Percentiles rank a stretch among this genome's conserved stretches.
Conservation (phyloP, 2,888 invertebrate genomes). For the Hymenopus coronatus region DNA sequence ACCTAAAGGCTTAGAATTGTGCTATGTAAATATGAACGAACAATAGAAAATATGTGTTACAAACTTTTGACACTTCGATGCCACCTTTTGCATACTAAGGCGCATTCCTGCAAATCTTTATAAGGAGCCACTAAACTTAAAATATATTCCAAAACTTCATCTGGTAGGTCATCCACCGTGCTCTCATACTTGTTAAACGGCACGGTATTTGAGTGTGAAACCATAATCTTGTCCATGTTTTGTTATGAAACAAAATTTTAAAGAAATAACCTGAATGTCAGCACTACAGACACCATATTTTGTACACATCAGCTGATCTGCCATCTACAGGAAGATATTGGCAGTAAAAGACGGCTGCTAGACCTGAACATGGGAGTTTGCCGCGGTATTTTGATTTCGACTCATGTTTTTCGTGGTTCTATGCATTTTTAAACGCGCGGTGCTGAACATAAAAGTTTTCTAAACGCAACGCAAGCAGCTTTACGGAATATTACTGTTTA, state of each 20-base stretch:
- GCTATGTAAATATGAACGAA: neutral
- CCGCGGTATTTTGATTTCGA: constrained; percentile 21
- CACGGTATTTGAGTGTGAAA: neutral
- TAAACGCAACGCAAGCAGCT: neutral
- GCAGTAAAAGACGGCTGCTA: constrained; percentile 11
- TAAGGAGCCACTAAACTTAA: constrained; percentile 86
- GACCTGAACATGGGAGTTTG: neutral
- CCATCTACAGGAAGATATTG: neutral
- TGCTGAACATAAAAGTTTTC: neutral
- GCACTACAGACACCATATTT: neutral
- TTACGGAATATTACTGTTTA: neutral
- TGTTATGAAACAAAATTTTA: neutral
- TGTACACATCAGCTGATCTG: neutral
- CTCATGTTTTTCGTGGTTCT: neutral
- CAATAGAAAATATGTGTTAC: constrained; percentile 41
- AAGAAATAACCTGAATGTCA: neutral
- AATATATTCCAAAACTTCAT: constrained; percentile 91
- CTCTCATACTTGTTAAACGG: constrained; percentile 35
- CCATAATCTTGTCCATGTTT: neutral
- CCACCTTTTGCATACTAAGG: constrained; percentile 86
- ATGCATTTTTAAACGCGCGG: neutral
- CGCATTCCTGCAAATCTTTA: constrained; percentile 82
- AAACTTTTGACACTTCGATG: constrained; percentile 78
- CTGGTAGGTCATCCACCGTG: constrained; percentile 69
- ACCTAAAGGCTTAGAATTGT: neutral